phyloP scores from a whole-genome alignment of 2,797 vertebrate species.

The Acrossocheilus fasciatus region DNA sequence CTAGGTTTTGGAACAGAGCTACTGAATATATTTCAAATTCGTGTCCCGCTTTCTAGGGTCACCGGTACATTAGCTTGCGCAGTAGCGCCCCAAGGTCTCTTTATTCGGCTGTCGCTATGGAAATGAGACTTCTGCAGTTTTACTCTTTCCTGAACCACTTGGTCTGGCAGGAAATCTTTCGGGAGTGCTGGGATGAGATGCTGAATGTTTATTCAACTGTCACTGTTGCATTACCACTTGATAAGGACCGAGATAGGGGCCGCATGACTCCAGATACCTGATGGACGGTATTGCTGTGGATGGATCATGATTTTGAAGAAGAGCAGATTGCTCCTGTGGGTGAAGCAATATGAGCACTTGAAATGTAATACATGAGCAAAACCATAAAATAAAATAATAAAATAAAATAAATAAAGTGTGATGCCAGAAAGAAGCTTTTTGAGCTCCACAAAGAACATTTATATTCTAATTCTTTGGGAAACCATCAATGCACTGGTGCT shows the following conservation, averaged over 20 bases:
- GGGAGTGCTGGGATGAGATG: background rate
- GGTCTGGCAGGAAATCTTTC: slow-evolving; percentile 27
- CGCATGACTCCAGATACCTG: background rate
- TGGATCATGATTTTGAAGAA: background rate
- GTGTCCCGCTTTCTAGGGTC: slow-evolving; percentile 37
- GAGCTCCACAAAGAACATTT: slow-evolving; percentile 4
- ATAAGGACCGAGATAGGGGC: background rate
- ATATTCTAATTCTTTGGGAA: background rate
- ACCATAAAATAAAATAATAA: background rate
- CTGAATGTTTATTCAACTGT: slow-evolving; percentile 35
- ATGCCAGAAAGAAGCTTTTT: background rate
- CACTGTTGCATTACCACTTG: background rate
- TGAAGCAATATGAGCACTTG: background rate
- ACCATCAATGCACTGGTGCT: background rate
- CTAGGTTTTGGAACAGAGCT: slow-evolving; percentile 3
- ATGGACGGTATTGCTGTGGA: background rate
- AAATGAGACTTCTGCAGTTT: slow-evolving; percentile 53
- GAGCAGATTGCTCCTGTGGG: background rate
- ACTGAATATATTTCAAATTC: slow-evolving; percentile 26
- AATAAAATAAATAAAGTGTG: background rate
- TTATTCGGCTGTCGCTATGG: slow-evolving; percentile 55
- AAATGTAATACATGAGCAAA: background rate
- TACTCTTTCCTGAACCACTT: slow-evolving; percentile 41
- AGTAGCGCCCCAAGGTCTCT: slow-evolving; percentile 22
- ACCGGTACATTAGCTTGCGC: slow-evolving; percentile 33